phyloP scores from a whole-genome alignment of 1,140 invertebrate genomes.

The Drosophila pectinifera region DNA sequence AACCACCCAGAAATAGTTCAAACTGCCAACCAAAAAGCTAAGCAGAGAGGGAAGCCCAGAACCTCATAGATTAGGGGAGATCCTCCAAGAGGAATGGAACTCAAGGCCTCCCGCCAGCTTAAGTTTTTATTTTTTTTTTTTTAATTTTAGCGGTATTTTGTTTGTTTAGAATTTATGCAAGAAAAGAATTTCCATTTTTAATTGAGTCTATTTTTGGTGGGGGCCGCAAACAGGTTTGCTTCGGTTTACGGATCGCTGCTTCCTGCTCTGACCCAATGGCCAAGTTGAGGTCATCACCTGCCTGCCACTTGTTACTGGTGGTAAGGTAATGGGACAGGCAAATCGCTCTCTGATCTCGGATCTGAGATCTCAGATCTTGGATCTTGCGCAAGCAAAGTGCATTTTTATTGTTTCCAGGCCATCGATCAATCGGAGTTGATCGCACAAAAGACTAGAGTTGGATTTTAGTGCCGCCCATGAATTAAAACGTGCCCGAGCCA shows the following conservation, averaged over 20 bases:
- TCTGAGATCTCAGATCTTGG: neutral
- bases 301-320: conserved; percentile 2
- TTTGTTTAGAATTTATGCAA: conserved; percentile 64
- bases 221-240: conserved; percentile 20
- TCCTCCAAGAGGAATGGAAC: conserved; percentile 28
- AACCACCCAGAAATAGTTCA: conserved; percentile 30
- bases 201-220: conserved; percentile 17
- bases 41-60: conserved; percentile 1
- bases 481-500: conserved; percentile 59
- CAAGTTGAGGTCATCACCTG: conserved; percentile 27
- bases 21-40: conserved; percentile 61
- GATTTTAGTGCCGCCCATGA: conserved; percentile 68
- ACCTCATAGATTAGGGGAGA: conserved; percentile 14
- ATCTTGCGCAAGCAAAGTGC: conserved; percentile 30
- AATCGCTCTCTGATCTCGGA: neutral
- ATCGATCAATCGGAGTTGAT: conserved; percentile 27
- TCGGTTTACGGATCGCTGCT: neutral
- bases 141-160: conserved; percentile 39
- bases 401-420: conserved; percentile 32
- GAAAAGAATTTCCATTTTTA: conserved; percentile 60
- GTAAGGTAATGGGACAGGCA: conserved; percentile 27
- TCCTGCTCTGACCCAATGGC: conserved; percentile 56
- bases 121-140: conserved; percentile 33
- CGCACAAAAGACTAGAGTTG: conserved; percentile 40
- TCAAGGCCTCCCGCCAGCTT: conserved; percentile 33